A percentile compares a stretch with the other conserved stretches of the same genome.
phyloP scores from a whole-genome alignment of 2,113 vertebrate species.

The Propithecus coquereli region DNA sequence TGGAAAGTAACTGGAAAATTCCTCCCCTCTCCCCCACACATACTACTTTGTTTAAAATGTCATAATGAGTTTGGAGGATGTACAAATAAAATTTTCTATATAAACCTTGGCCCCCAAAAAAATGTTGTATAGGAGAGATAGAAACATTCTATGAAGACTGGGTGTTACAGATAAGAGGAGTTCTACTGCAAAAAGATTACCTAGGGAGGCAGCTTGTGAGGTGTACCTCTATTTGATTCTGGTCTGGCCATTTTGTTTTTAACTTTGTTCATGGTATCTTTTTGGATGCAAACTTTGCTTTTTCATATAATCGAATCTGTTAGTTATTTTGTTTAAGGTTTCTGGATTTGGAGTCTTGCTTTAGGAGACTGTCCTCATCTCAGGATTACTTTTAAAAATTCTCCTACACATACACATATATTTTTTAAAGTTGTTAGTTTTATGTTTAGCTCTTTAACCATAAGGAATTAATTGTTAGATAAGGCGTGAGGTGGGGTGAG shows the following conservation, averaged over 20 bases:
- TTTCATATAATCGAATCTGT: not conserved
- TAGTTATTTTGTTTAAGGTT: conserved; percentile 10
- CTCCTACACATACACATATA: not conserved
- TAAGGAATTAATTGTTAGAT: not conserved
- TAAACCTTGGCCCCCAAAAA: not conserved
- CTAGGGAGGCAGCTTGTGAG: not conserved
- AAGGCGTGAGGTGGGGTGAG: not conserved
- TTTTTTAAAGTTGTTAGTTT: not conserved
- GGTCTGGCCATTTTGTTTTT: not conserved
- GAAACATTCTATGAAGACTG: not conserved
- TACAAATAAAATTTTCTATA: not conserved
- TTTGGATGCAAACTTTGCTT: not conserved
- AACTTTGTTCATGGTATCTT: not conserved
- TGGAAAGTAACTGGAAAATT: conserved; percentile 3
- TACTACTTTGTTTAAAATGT: not conserved
- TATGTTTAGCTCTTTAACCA: not conserved
- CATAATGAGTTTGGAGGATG: not conserved
- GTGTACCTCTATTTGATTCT: not conserved
- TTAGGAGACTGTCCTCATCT: not conserved
- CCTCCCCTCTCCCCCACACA: not conserved
- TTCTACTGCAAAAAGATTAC: not conserved
- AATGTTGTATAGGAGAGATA: not conserved
- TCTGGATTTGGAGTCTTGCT: not conserved
- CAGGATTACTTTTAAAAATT: not conserved
- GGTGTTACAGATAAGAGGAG: not conserved